These are phyloP conservation scores for Pycnonotus jocosus DNA, from an alignment of 2,113 vertebrate genomes.

Conservation along the genomic window DNA sequence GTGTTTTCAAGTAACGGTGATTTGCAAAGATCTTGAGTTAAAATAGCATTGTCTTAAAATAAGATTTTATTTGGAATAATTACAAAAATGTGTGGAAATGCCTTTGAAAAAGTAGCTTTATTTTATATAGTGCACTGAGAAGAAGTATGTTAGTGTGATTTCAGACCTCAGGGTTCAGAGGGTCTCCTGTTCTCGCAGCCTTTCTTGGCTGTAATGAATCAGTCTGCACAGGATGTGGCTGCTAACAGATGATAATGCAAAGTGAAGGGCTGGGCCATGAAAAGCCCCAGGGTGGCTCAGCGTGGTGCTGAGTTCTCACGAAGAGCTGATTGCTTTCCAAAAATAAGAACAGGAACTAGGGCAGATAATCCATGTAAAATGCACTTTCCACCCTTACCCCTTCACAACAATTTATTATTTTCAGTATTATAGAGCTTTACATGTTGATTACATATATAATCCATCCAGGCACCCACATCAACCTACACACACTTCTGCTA, in stretches of 20 bases:
- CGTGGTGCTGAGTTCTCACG: constrained; percentile 60
- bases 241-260: constrained; percentile 64
- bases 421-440: neutral
- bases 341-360: constrained; percentile 62
- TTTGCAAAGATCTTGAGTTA: neutral
- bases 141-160: neutral
- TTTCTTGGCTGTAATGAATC: constrained; percentile 40
- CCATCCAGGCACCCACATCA: neutral
- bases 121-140: neutral
- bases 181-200: constrained; percentile 14
- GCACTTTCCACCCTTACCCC: constrained; percentile 38
- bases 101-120: neutral
- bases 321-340: constrained; percentile 67
- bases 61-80: neutral
- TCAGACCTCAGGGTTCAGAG: constrained; percentile 25
- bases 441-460: neutral
- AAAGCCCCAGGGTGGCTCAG: constrained; percentile 63
- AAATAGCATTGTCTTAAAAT: neutral
- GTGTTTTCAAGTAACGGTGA: neutral
- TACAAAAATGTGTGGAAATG: neutral
- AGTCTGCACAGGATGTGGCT: constrained; percentile 65
- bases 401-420: constrained; percentile 34
- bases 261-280: constrained; percentile 59
- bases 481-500: neutral
- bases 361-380: constrained; percentile 55